phyloP scores from a whole-genome alignment of 2,797 vertebrate genomes.

The Macroramphosus scolopax region DNA sequence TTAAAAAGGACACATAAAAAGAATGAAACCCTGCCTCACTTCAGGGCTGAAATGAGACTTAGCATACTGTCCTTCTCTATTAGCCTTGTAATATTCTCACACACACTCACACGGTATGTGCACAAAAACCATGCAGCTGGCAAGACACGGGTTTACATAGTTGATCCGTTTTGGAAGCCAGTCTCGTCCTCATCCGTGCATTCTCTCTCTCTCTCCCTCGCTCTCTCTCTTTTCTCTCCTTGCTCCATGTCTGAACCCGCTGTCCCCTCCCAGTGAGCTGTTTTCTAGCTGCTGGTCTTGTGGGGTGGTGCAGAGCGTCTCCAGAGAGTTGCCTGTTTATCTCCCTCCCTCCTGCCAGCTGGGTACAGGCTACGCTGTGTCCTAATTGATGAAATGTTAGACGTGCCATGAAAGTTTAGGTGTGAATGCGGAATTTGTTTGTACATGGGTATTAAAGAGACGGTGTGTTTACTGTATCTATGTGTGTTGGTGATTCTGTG shows the following conservation, averaged over 20 bases:
- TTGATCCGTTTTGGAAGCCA: slow-evolving; percentile 42
- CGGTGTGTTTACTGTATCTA: too few species aligned
- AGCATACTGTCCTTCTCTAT: neutral
- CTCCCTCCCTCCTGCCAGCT: slow-evolving; percentile 38
- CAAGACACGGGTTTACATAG: slow-evolving; percentile 21
- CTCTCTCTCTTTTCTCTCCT: slow-evolving; percentile 11
- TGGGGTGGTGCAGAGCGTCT: slow-evolving; percentile 51
- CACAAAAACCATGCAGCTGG: slow-evolving; percentile 14
- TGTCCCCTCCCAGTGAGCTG: slow-evolving; percentile 42
- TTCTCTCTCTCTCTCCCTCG: slow-evolving; percentile 7
- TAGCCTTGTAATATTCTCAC: slow-evolving; percentile 30
- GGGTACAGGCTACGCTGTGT: slow-evolving; percentile 30
- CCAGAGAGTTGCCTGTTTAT: slow-evolving; percentile 62
- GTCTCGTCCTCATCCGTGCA: slow-evolving; percentile 32
- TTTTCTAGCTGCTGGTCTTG: slow-evolving; percentile 49
- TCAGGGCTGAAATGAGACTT: slow-evolving; percentile 11
- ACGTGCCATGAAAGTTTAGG: slow-evolving; percentile 23
- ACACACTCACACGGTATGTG: too few species aligned
- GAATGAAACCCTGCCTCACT: too few species aligned
- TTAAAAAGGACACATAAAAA: too few species aligned
- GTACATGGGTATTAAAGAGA: neutral
- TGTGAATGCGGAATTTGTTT: neutral
- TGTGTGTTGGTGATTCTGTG: slow-evolving; percentile 17
- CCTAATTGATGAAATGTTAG: slow-evolving; percentile 58
- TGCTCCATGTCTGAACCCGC: slow-evolving; percentile 23